Conservation (phyloP, 64 coral and sea anemone genomes). For the Anthopleura sola region DNA sequence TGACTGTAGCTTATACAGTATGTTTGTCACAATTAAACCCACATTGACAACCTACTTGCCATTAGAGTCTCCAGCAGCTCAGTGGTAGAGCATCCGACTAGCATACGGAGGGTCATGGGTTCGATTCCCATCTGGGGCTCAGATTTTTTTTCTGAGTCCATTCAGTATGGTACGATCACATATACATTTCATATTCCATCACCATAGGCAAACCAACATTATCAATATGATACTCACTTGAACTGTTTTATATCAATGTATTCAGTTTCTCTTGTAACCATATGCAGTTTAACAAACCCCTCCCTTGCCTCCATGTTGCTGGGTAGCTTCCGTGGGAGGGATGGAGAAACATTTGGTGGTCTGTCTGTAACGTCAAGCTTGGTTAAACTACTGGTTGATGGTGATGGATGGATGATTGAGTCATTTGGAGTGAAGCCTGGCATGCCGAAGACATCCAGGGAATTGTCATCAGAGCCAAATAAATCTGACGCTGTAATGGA, state of each 20-base stretch:
- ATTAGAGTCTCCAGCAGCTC: too few species aligned
- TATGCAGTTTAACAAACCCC: slow-evolving; percentile 71
- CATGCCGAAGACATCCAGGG: slow-evolving; percentile 82
- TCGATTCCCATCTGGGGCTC: too few species aligned
- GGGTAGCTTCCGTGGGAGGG: slow-evolving; percentile 52
- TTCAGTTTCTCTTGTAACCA: slow-evolving; percentile 61
- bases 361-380: slow-evolving; percentile 36
- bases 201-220: too few species aligned
- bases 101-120: too few species aligned
- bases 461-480: neutral
- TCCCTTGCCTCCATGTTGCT: slow-evolving; percentile 54
- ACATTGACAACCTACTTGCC: too few species aligned
- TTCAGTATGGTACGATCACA: too few species aligned
- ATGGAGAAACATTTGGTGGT: slow-evolving; percentile 27
- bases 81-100: too few species aligned
- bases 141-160: too few species aligned
- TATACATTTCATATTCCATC: too few species aligned
- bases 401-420: slow-evolving; percentile 52
- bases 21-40: too few species aligned
- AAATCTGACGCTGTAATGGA: neutral
- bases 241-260: slow-evolving; percentile 49
- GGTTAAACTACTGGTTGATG: slow-evolving; percentile 50
- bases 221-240: slow-evolving; percentile 38
- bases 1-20: too few species aligned
- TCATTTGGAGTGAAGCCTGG: slow-evolving; percentile 49